Conservation (phyloP, 2,797 vertebrate genomes). For the Anas georgica region DNA sequence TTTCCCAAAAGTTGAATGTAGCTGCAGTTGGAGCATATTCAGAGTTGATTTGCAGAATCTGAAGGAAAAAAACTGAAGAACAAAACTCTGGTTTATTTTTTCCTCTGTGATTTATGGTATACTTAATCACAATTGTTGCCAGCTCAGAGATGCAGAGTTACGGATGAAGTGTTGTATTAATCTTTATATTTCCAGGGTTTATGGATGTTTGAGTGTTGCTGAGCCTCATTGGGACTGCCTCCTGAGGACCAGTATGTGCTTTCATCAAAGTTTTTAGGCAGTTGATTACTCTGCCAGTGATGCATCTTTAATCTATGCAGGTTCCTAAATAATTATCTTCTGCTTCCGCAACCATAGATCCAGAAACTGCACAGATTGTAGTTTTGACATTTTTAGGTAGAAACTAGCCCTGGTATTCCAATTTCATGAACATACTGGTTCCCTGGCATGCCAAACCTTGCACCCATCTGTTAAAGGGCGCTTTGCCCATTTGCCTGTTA, state of each 20-base stretch:
- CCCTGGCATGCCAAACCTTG: slow-evolving; percentile 45
- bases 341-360: slow-evolving; percentile 1
- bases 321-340: slow-evolving; percentile 45
- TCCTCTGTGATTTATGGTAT: not conserved
- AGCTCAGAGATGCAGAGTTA: not conserved
- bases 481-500: slow-evolving; percentile 55
- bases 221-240: not conserved
- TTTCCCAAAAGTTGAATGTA: not conserved
- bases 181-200: not conserved
- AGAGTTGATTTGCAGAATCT: not conserved
- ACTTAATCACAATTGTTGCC: not conserved
- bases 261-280: not conserved
- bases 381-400: slow-evolving; percentile 64
- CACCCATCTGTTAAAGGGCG: slow-evolving; percentile 70
- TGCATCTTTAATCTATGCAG: not conserved
- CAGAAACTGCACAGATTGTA: slow-evolving; percentile 61
- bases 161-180: not conserved
- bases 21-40: not conserved
- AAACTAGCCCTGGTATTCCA: slow-evolving; percentile 53
- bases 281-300: slow-evolving; percentile 8
- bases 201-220: not conserved
- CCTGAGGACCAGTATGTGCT: not conserved
- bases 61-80: not conserved
- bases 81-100: not conserved
- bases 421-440: slow-evolving; percentile 56